Evolutionary conservation across 2,113 vertebrate genomes (phyloP).

Genomic region (Coptodon bakossiorum): DNA sequence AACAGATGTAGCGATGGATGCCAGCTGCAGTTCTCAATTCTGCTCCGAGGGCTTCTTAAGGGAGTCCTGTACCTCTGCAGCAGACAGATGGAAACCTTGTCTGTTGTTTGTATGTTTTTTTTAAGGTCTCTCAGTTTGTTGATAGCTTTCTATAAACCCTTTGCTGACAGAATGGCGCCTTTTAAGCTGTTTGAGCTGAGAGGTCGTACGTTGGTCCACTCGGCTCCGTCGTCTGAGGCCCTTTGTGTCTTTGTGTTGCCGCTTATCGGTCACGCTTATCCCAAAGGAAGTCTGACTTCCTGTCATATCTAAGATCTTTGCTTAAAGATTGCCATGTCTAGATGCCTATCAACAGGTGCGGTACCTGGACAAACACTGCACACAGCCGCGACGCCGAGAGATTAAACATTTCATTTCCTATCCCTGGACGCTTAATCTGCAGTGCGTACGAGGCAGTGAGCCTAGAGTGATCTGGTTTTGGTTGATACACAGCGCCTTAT

Average conservation of each 20-base stretch:
- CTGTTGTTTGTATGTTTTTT: not conserved
- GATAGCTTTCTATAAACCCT: not conserved
- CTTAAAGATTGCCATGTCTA: not conserved
- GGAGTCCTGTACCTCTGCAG: not conserved
- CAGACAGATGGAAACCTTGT: not conserved
- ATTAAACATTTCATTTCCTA: slow-evolving; percentile 47
- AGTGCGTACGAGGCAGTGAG: not conserved
- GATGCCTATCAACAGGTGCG: slow-evolving; percentile 34
- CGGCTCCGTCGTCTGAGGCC: not conserved
- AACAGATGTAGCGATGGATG: slow-evolving; percentile 38
- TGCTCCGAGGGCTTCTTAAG: not conserved
- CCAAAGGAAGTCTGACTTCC: slow-evolving; percentile 28
- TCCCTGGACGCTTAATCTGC: slow-evolving; percentile 6
- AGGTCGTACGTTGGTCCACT: not conserved
- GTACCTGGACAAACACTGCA: slow-evolving; percentile 30
- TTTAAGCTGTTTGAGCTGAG: slow-evolving; percentile 14
- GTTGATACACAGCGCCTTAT: not conserved
- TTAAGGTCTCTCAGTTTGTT: not conserved
- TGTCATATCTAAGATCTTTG: slow-evolving; percentile 1
- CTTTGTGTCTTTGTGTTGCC: not conserved
- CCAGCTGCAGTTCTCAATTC: not conserved
- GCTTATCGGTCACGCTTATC: slow-evolving; percentile 30
- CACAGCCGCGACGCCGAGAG: not conserved
- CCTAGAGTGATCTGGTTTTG: not conserved
- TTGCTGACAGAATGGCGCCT: not conserved